phyloP scores from a whole-genome alignment of 2,113 vertebrate species.

The Hepsetus odoe region DNA sequence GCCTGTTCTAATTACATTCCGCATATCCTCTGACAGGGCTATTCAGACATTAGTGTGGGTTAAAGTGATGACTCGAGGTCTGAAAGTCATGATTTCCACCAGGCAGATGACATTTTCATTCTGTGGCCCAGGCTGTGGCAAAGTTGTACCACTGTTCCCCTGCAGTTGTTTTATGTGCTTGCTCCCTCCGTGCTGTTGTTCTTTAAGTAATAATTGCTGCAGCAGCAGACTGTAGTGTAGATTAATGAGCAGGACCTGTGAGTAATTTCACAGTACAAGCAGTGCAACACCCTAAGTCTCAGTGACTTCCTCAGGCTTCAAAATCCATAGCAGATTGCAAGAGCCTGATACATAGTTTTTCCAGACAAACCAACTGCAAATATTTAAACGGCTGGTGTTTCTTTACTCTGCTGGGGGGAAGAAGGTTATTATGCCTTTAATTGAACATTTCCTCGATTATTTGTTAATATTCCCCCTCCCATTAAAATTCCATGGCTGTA shows the following conservation, averaged over 20 bases:
- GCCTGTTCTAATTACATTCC: constrained; percentile 30
- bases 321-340: constrained; percentile 58
- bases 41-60: constrained; percentile 5
- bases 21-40: constrained; percentile 1
- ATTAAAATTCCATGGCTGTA: background rate
- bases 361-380: background rate
- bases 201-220: constrained; percentile 66
- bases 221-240: constrained; percentile 69
- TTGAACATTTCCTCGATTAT: constrained; percentile 3
- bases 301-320: constrained; percentile 53
- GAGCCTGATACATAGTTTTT: constrained; percentile 1
- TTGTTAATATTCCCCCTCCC: constrained; percentile 12
- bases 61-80: constrained; percentile 18
- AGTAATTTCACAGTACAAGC: constrained; percentile 62
- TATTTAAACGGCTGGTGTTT: background rate
- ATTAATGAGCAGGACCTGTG: constrained; percentile 70
- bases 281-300: constrained; percentile 36
- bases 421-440: constrained; percentile 7
- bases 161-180: constrained; percentile 54
- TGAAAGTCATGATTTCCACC: constrained; percentile 37
- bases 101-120: constrained; percentile 41
- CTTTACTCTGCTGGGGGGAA: constrained; percentile 14
- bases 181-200: constrained; percentile 57
- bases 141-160: constrained; percentile 43
- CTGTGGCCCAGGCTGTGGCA: constrained; percentile 4